A percentile compares a stretch with the other conserved stretches of the same genome.
These are phyloP conservation scores for Hyposmocoma kahamanoa DNA, from an alignment of 1,140 invertebrate species.

Conservation along the genomic window DNA sequence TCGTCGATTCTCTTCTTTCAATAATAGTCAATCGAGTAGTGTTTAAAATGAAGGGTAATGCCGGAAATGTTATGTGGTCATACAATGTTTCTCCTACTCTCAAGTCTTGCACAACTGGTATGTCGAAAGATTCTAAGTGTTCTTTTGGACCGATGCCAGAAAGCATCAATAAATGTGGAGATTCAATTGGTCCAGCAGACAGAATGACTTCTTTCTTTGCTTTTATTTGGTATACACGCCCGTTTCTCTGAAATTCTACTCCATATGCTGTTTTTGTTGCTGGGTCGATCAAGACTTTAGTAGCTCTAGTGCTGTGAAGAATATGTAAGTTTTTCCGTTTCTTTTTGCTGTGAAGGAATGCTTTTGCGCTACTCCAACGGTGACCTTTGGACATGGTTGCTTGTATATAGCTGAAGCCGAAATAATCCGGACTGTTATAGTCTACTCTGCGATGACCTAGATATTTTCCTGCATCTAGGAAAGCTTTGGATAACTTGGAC, in stretches of 20 bases:
- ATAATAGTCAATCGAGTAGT: constrained; percentile 56
- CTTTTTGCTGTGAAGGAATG: constrained; percentile 75
- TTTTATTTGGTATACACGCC: constrained; percentile 56
- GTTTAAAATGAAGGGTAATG: constrained; percentile 76
- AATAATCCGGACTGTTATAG: constrained; percentile 78
- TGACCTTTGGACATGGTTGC: constrained; percentile 75
- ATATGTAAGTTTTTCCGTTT: constrained; percentile 80
- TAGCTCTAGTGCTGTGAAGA: constrained; percentile 72
- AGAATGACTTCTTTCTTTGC: constrained; percentile 81
- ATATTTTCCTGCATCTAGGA: constrained; percentile 77
- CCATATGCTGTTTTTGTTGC: constrained; percentile 76
- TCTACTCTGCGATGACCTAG: constrained; percentile 76
- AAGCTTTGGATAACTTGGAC: constrained; percentile 74
- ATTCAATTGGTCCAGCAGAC: constrained; percentile 84
- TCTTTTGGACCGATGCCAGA: constrained; percentile 84
- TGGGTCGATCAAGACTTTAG: constrained; percentile 77
- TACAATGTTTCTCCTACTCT: constrained; percentile 82
- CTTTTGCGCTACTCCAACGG: constrained; percentile 72
- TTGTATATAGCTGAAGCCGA: constrained; percentile 80
- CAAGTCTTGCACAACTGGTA: constrained; percentile 78
- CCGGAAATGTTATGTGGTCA: constrained; percentile 83
- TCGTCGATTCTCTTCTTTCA: constrained; percentile 61
- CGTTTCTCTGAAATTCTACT: constrained; percentile 76
- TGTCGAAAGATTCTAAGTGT: constrained; percentile 78
- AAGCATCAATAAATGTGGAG: constrained; percentile 87